Base-by-base conservation (phyloP, 2,113 vertebrate species). In the Channa maculata region DNA sequence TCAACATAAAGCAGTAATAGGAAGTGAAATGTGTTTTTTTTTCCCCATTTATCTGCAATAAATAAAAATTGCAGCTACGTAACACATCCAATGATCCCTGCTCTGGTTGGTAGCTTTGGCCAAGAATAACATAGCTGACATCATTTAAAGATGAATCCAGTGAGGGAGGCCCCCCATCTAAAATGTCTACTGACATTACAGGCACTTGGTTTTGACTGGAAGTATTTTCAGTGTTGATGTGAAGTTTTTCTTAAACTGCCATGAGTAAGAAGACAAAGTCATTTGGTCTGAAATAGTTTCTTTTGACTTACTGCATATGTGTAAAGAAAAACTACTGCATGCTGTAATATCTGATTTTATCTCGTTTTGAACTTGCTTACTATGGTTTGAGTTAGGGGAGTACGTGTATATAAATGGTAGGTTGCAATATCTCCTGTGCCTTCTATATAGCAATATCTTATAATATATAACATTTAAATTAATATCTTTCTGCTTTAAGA, bases 51-150 rank as follows among this genome's bases (percentile, higher is more conserved):
- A 24, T 1, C 24, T 24, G 24, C 57, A 90, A 90, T 90, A 91
- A 88, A 92, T 91, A 86, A 55, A 75, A 34, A 52, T 74, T 73
- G 64, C 73, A 24, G 24, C 24, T 24, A 24, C 1, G 71, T 80
- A 60, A 81, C 64, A 65, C 57, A 76, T 79, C 64, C 50, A 66
- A 57, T 64, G 67, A 84, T 68, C 77, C 69, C 83, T 80, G 82
- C 83, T 75, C 70, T 72, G 80, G 39, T 24, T 39, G 55, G 71
- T 71, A 67, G 73, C 43, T 67, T 60, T 45, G 57, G 82, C 84
- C 77, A 73, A 89, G 73, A 84, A 83, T 72, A 88, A 77, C 80
- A 54, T 65, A 45, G 73, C 67, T 86, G 86, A 85, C 84, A 88
- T 90, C 65, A 84, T 77, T 60, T 38, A 49, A 61, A 80, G 74